phyloP scores from a whole-genome alignment of 1,140 invertebrate genomes.

The Micrasema minimum region DNA sequence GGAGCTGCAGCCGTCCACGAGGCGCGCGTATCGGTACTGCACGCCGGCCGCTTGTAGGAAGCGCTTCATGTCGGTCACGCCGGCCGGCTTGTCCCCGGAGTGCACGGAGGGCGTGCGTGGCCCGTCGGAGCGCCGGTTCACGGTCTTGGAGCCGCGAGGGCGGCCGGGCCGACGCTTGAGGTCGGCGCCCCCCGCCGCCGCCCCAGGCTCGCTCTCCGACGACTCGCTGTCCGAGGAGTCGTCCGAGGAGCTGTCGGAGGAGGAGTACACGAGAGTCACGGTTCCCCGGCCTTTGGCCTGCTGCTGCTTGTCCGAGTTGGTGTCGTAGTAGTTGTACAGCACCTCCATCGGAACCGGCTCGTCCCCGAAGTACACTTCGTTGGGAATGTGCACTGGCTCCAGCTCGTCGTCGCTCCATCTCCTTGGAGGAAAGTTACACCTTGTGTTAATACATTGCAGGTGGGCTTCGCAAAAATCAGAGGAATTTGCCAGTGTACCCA shows the following conservation, averaged over 20 bases:
- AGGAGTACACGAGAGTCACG: constrained; percentile 65
- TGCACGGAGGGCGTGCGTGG: constrained; percentile 37
- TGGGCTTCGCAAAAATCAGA: no score
- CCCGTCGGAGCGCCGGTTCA: constrained; percentile 50
- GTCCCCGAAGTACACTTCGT: constrained; percentile 67
- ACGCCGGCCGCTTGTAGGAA: constrained; percentile 65
- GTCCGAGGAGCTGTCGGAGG: constrained; percentile 62
- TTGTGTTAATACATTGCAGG: no score
- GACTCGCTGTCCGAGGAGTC: constrained; percentile 64
- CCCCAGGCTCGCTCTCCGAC: constrained; percentile 61
- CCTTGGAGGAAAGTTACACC: constrained; percentile 55
- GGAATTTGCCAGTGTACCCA: no score
- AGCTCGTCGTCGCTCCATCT: constrained; percentile 67
- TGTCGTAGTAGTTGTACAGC: constrained; percentile 65
- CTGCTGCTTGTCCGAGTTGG: constrained; percentile 59
- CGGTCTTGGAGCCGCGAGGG: constrained; percentile 62
- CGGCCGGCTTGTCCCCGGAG: constrained; percentile 55
- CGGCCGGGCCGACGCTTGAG: constrained; percentile 61
- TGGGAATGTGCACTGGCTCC: constrained; percentile 65
- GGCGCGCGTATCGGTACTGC: constrained; percentile 64
- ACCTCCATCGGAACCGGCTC: constrained; percentile 63
- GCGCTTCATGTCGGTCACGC: constrained; percentile 66
- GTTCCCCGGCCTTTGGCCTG: constrained; percentile 30
- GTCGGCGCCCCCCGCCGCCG: not conserved
- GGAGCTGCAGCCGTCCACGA: constrained; percentile 63